Base-by-base conservation (phyloP, 2,888 invertebrate genomes). In the Protodeltote pygarga region DNA sequence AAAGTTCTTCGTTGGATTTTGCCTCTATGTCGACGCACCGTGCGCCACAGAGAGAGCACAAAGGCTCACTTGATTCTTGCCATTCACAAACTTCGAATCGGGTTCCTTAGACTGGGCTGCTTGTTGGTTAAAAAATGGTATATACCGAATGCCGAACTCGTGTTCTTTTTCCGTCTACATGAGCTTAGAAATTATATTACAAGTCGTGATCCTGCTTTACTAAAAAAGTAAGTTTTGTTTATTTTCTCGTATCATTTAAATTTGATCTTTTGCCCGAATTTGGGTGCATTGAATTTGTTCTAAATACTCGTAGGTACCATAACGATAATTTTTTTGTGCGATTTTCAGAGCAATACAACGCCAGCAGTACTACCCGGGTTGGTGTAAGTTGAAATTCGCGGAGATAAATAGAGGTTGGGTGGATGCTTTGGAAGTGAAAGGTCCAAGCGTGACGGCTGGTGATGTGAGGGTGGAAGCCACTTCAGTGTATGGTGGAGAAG, bases 401-500 rank as follows among this genome's bases (percentile, higher is more conserved):
- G 95, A 96, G 78, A 73, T 96, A 3, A 81, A 87, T 65, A 81
- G 71, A 3, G 92, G 93, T 1, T 87, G 90, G 84, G 73, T 87
- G 11, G 51, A 73, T 8, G 87, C 91, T 1, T 55, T 87, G n/a
- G 62, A 68, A 32, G 27, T 55, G 0, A 52, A 38, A 2, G 77
- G 65, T 0, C 79, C 79, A 0, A 47, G 50, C 5, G 50, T 84
- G 4, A 65, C 71, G 33, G 44, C 74, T 14, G 81, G 78, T 2
- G 83, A 79, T 50, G 73, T 77, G 4, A 76, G 65, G 34, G 45
- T 94, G 3, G 69, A 77, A 57, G 97, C 96, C 5, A 95, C 95
- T 5, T 94, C 96, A 0, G 96, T 96, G 2, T 95, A 94, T 67
- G 92, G 93, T 3, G 97, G 97, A 0, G 91, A 93, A 19, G 93